These are phyloP conservation scores for Burhinus bistriatus DNA, from an alignment of 2,113 vertebrate species.

Conservation along the genomic window DNA sequence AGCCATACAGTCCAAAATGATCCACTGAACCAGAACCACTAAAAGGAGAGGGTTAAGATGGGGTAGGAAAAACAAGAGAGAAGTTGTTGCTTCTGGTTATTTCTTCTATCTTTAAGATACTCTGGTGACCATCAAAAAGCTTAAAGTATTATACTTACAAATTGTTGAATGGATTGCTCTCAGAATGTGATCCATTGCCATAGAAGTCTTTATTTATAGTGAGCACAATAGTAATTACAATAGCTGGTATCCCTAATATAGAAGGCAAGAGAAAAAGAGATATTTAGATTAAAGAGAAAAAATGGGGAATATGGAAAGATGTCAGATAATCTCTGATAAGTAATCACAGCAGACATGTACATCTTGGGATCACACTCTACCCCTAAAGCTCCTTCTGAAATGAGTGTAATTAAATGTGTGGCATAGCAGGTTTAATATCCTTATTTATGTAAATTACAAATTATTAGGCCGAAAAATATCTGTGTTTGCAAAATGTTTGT, in stretches of 20 bases:
- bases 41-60: background rate
- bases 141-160: conserved; percentile 79
- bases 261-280: conserved; percentile 7
- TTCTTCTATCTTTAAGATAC: background rate
- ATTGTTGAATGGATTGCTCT: background rate
- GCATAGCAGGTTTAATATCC: background rate
- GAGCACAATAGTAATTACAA: conserved; percentile 77
- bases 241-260: conserved; percentile 81
- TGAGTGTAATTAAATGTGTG: background rate
- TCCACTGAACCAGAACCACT: background rate
- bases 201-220: conserved; percentile 78
- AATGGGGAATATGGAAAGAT: background rate
- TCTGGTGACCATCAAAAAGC: background rate
- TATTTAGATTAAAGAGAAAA: background rate
- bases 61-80: background rate
- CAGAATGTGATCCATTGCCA: conserved; percentile 39
- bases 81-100: background rate
- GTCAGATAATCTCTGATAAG: background rate
- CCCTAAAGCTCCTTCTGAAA: background rate
- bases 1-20: background rate
- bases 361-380: background rate
- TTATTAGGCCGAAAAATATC: conserved; percentile 56
- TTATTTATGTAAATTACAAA: conserved; percentile 60
- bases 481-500: conserved; percentile 72
- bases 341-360: background rate